Conservation (phyloP, 2,888 invertebrate genomes). For the Agrotis exclamationis region DNA sequence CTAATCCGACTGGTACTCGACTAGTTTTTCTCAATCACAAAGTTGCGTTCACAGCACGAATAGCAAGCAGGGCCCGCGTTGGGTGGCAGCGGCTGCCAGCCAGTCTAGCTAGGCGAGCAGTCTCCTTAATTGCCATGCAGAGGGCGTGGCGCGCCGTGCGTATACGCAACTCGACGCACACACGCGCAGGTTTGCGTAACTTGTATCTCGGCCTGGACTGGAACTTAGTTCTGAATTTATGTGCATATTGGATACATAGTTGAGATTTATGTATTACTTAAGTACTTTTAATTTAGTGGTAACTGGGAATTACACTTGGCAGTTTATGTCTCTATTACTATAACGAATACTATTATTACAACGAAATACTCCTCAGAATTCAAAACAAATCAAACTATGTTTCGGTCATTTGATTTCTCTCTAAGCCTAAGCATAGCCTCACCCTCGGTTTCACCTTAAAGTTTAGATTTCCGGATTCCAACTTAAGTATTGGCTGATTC, state of each 20-base stretch:
- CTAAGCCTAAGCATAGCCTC: too few relatives aligned
- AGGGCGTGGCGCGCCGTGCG: slow-evolving; percentile 59
- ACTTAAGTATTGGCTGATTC: neutral
- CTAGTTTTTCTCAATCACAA: slow-evolving; percentile 67
- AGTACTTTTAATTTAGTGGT: neutral
- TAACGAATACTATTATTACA: too few relatives aligned
- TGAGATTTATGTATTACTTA: neutral
- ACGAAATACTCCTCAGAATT: too few relatives aligned
- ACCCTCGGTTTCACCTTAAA: neutral
- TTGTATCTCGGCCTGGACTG: slow-evolving; percentile 12
- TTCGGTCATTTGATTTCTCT: too few relatives aligned
- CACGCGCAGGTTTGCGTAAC: slow-evolving; percentile 55
- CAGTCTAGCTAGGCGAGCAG: slow-evolving; percentile 74
- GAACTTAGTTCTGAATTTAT: slow-evolving; percentile 25
- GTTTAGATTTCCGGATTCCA: neutral
- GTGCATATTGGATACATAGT: slow-evolving; percentile 14
- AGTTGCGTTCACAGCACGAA: slow-evolving; percentile 48
- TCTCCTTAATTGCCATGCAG: slow-evolving; percentile 71
- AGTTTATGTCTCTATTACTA: neutral
- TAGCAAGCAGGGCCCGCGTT: slow-evolving; percentile 65
- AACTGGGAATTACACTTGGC: neutral
- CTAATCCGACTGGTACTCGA: too few relatives aligned
- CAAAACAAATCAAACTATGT: neutral
- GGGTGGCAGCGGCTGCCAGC: slow-evolving; percentile 82
- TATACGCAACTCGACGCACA: slow-evolving; percentile 49